A percentile compares a stretch with the other conserved stretches of the same genome.
phyloP scores from a whole-genome alignment of 1,140 invertebrate species.

The Samia ricini region DNA sequence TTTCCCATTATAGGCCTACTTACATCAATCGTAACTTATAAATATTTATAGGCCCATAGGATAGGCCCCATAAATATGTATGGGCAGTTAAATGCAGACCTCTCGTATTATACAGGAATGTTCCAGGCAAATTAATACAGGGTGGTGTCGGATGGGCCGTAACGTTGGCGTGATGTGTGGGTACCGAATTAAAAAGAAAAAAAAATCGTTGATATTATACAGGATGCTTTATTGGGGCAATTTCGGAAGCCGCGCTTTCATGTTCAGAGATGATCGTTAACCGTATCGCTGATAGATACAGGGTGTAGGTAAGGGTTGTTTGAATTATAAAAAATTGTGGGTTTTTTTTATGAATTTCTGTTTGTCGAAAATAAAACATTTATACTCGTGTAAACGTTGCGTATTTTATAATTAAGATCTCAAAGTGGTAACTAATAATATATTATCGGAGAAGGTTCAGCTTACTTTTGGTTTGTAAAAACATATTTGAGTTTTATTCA shows the following conservation, averaged over 20 bases:
- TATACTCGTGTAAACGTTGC: not conserved
- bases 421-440: too few relatives aligned
- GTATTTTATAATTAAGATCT: too few relatives aligned
- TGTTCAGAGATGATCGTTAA: not conserved
- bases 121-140: conserved; percentile 5
- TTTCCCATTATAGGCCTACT: too few relatives aligned
- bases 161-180: not conserved
- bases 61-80: conserved; percentile 4
- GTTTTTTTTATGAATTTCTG: not conserved
- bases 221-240: not conserved
- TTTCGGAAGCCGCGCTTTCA: not conserved
- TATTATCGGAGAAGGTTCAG: too few relatives aligned
- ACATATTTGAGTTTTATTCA: too few relatives aligned
- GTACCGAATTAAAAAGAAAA: conserved; percentile 4
- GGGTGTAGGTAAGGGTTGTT: not conserved
- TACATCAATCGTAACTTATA: not conserved
- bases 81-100: conserved; percentile 5
- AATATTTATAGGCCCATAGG: not conserved
- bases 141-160: not conserved
- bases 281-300: not conserved
- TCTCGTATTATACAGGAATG: conserved; percentile 3
- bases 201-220: not conserved
- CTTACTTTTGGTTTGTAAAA: too few relatives aligned
- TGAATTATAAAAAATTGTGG: not conserved
- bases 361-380: not conserved